These are phyloP conservation scores for Drosophila austrosaltans DNA, from an alignment of 2,888 invertebrate genomes.

Conservation along the genomic window DNA sequence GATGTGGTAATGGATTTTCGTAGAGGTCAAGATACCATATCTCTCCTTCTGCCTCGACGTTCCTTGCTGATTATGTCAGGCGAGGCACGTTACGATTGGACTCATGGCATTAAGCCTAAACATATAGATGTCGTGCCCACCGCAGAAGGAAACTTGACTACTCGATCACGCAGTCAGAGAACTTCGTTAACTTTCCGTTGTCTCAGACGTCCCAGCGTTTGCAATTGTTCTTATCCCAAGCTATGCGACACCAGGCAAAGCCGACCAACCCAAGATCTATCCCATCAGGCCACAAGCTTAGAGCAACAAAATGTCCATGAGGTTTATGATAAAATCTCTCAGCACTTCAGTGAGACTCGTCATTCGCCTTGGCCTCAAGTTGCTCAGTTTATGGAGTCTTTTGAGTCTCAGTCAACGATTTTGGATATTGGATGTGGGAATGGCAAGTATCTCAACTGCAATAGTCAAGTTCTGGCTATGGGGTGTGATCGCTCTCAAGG, in stretches of 20 bases:
- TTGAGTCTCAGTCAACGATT: conserved; percentile 88
- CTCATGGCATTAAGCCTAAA: conserved; percentile 93
- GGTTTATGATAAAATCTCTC: conserved; percentile 97
- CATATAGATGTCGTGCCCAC: conserved; percentile 89
- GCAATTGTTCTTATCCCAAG: conserved; percentile 86
- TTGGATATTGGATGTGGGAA: conserved; percentile 99
- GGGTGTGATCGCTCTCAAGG: conserved; percentile 92
- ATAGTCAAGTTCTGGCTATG: conserved; percentile 84
- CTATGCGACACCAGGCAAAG: conserved; percentile 87
- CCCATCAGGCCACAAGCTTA: conserved; percentile 86
- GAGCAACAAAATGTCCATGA: conserved; percentile 92
- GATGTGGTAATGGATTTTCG: conserved; percentile 95
- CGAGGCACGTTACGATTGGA: conserved; percentile 92
- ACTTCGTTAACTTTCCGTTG: conserved; percentile 94
- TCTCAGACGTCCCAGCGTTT: conserved; percentile 85
- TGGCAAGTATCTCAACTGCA: conserved; percentile 93
- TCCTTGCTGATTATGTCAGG: conserved; percentile 92
- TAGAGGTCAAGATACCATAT: conserved; percentile 86
- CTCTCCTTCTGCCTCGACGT: conserved; percentile 87
- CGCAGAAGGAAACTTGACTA: conserved; percentile 84
- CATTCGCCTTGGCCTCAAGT: conserved; percentile 98
- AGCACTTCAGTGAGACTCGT: conserved; percentile 97
- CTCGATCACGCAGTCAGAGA: conserved; percentile 85
- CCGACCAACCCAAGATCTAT: conserved; percentile 63
- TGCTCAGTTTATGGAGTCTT: conserved; percentile 88